These are phyloP conservation scores for Tyria jacobaeae DNA, from an alignment of 2,888 invertebrate genomes.

Conservation along the genomic window DNA sequence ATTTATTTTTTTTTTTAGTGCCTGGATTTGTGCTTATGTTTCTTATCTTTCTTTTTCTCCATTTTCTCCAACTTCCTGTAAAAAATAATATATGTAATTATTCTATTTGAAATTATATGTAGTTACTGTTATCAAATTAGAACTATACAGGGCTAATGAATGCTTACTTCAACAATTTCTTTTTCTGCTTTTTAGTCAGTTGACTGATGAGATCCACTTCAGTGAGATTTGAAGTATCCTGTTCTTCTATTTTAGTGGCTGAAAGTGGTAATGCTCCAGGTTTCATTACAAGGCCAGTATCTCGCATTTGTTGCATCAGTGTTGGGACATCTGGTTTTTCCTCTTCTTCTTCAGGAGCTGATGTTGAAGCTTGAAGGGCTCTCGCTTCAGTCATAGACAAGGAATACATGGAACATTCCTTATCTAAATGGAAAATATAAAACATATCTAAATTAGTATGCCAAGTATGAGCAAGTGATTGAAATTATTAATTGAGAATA, in stretches of 20 bases:
- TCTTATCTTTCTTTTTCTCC: conserved; percentile 85
- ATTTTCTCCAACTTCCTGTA: conserved; percentile 89
- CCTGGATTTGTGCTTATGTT: conserved; percentile 70
- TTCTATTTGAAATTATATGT: not conserved
- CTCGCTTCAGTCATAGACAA: conserved; percentile 93
- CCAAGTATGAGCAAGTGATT: too few relatives aligned
- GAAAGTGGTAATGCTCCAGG: conserved; percentile 89
- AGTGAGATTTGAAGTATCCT: conserved; percentile 85
- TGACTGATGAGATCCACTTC: conserved; percentile 94
- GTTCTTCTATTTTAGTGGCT: conserved; percentile 87
- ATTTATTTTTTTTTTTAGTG: conserved; percentile 40
- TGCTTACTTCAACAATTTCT: conserved; percentile 93
- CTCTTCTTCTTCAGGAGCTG: conserved; percentile 90
- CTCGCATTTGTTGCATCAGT: conserved; percentile 95
- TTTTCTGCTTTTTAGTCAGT: conserved; percentile 95
- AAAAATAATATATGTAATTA: conserved; percentile 39
- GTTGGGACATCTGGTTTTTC: conserved; percentile 88
- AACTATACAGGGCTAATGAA: not conserved
- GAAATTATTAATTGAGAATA: not conserved
- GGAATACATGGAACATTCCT: conserved; percentile 98
- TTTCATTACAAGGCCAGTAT: conserved; percentile 96
- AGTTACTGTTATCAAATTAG: too few relatives aligned
- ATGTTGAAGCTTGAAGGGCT: conserved; percentile 89
- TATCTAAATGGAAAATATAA: conserved; percentile 87
- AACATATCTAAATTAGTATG: not conserved